Conservation (phyloP, 2,888 invertebrate genomes). For the Eulithis prunata region DNA sequence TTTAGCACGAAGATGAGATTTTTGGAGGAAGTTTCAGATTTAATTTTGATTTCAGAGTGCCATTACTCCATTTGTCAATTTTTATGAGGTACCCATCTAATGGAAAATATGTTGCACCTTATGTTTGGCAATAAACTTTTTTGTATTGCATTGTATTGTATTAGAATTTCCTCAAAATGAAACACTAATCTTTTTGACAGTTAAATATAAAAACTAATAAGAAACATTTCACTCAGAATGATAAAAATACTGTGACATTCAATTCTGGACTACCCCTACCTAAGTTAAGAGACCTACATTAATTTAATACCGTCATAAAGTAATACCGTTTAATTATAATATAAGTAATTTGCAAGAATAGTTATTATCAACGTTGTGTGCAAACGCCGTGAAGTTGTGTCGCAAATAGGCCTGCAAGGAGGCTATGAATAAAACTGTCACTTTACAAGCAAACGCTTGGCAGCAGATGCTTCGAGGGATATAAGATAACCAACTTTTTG, state of each 20-base stretch:
- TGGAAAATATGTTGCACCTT: no score
- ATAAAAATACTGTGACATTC: neutral
- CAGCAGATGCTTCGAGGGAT: conserved; percentile 36
- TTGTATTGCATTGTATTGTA: no score
- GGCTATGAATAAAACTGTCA: conserved; percentile 21
- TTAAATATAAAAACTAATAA: no score
- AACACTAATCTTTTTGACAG: neutral
- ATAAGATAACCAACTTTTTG: conserved; percentile 41
- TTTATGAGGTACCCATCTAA: no score
- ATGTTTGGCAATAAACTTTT: no score
- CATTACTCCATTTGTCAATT: no score
- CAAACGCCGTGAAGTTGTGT: neutral
- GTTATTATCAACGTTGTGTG: conserved; percentile 2
- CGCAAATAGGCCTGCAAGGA: conserved; percentile 13
- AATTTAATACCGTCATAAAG: no score
- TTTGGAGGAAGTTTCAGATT: conserved; percentile 16
- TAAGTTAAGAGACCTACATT: no score
- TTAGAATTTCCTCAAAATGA: neutral
- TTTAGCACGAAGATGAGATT: conserved; percentile 39
- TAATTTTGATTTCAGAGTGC: conserved; percentile 21
- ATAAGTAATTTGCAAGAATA: neutral
- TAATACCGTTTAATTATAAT: neutral
- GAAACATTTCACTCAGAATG: no score
- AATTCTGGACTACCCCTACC: no score
- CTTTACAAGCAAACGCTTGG: conserved; percentile 30